Percentiles rank a stretch among this genome's conserved stretches.
These are phyloP conservation scores for Ormyrus rosae DNA, from an alignment of 2,888 invertebrate species.

Conservation along the genomic window DNA sequence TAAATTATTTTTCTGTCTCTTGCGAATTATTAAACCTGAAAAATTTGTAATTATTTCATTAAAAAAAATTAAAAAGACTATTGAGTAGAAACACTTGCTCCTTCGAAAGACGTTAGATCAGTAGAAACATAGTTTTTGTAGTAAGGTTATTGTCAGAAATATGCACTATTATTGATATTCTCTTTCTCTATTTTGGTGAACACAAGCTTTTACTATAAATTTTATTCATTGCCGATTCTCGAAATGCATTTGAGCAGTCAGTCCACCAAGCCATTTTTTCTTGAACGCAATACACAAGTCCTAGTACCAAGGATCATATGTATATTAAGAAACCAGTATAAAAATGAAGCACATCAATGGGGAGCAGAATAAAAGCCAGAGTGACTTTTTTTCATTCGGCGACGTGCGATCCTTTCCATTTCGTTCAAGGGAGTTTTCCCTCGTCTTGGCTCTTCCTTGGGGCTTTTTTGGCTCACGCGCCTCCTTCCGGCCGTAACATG, in stretches of 20 bases:
- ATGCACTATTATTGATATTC: too few species aligned
- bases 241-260: background rate
- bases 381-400: slow-evolving; percentile 5
- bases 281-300: background rate
- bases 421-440: background rate
- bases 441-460: slow-evolving; percentile 2
- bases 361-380: background rate
- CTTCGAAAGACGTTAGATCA: background rate
- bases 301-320: slow-evolving; percentile 22
- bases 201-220: background rate
- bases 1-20: too few species aligned
- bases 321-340: slow-evolving; percentile 41
- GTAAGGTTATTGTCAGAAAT: background rate
- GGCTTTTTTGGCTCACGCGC: slow-evolving; percentile 50
- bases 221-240: background rate
- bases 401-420: slow-evolving; percentile 9
- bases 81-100: background rate
- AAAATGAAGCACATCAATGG: slow-evolving; percentile 22
- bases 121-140: background rate
- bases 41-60: too few species aligned
- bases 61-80: too few species aligned
- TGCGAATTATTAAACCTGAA: too few species aligned
- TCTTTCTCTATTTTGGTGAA: background rate
- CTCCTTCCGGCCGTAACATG: slow-evolving; percentile 36
- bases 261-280: background rate